Conservation (phyloP, 2,888 invertebrate species). For the Caenorhabditis sulstoni region DNA sequence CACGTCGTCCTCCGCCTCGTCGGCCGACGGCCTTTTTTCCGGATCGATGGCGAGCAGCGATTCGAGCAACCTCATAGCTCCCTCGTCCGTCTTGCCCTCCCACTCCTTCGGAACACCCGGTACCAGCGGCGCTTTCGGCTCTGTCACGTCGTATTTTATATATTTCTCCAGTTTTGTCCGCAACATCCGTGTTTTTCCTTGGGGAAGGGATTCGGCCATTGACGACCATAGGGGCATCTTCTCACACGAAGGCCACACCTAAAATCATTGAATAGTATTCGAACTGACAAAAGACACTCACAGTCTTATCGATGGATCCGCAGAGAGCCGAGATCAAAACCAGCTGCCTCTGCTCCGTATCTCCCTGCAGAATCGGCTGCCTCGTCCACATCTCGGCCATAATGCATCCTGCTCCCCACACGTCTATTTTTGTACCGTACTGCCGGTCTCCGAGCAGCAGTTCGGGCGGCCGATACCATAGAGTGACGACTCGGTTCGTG, state of each 20-base stretch:
- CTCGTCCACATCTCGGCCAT: constrained; percentile 99
- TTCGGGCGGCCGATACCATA: constrained; percentile 89
- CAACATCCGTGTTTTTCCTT: constrained; percentile 87
- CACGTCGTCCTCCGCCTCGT: constrained; percentile 91
- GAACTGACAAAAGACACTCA: not conserved
- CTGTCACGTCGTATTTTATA: constrained; percentile 86
- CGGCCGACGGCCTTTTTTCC: constrained; percentile 89
- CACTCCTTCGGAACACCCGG: not conserved
- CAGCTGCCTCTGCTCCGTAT: constrained; percentile 95
- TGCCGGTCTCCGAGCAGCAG: constrained; percentile 84
- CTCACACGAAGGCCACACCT: constrained; percentile 85
- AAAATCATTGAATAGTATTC: constrained; percentile 11
- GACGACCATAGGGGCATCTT: constrained; percentile 90
- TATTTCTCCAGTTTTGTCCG: constrained; percentile 85
- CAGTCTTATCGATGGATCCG: constrained; percentile 92
- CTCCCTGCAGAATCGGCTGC: constrained; percentile 87
- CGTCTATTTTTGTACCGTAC: constrained; percentile 96
- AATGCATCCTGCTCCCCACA: constrained; percentile 94
- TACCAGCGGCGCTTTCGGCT: constrained; percentile 2
- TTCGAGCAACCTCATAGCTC: constrained; percentile 93
- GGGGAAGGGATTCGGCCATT: constrained; percentile 85
- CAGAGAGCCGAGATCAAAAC: constrained; percentile 95
- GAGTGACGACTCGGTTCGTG: constrained; percentile 97
- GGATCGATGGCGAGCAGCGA: constrained; percentile 94
- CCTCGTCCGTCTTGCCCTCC: constrained; percentile 81